Evolutionary conservation across 1,140 invertebrate genomes (phyloP), one percentile per base, ranked within the genome.

Genomic region (Carposina sasakii): DNA sequence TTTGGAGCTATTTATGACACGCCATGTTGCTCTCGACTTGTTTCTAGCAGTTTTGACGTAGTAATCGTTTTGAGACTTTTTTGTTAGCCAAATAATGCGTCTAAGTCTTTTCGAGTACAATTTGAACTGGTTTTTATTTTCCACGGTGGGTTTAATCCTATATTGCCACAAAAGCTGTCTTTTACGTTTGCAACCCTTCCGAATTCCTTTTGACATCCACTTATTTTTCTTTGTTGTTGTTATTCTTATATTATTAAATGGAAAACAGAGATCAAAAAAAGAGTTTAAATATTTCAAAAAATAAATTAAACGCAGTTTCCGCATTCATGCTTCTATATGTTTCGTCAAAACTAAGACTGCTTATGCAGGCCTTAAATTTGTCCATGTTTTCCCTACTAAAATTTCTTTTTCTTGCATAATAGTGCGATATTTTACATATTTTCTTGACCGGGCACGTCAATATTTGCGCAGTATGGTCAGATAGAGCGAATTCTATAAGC

Each of bases 381-480:
- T 42, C 15, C 17, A 48, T 31, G 26, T 58, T 58, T 9, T 52
- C 45, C 6, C 26, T 17, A 16, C 22, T 44, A 12, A 17, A 40
- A 31, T 54, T 34, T 15, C 51, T 39, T 22, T 31, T 45, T 22
- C 43, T 22, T n/a, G 33, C 28, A 23, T 39, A 23, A 24, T 40
- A 58, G 13, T 36, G 24, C 24, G 31, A 26, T 28, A 42, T 6
- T 24, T n/a, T 2, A 33, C 40, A 52, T 10, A 40, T 47, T 42
- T 43, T 47, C 50, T 54, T 30, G n/a, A 58, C 34, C 24, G 60
- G 55, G 16, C 56, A 56, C 31, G 31, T 42, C n/a, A 58, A 16
- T 26, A 52, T 30, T 24, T 58, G 52, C 16, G 49, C 55, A 0
- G 43, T 48, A 20, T 62, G 60, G 15, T 62, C 60, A n/a, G 56